Evolutionary conservation across 2,888 invertebrate species (phyloP), one percentile per base, ranked within the genome.

Genomic region (Brenthis ino): DNA sequence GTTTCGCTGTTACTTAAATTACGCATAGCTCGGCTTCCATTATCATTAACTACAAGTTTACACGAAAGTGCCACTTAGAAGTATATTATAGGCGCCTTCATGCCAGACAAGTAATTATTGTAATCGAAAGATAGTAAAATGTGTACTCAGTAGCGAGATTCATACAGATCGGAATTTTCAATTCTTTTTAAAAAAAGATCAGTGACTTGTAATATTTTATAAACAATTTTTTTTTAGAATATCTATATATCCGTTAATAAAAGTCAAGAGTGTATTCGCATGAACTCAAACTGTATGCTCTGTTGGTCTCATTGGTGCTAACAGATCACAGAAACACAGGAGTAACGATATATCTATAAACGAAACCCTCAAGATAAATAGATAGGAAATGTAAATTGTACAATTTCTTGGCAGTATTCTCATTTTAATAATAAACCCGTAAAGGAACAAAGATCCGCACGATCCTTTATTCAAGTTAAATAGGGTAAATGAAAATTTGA

Each of bases 31-130:
- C 76, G 72, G 74, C 75, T 76, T 82, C 85, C 76, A 74, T 82
- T 74, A 83, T 81, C 82, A 81, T 76, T 75, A 78, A 81, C 80
- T 82, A 82, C 83, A 85, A 81, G 77, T 84, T 87, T 83, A 85
- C 84, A 84, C 86, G 83, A 81, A 86, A 88, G 85, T 85, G 86
- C 77, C 85, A 85, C 86, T 89, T 85, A 85, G 79, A 75, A 76
- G 58, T 67, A 83, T 86, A 83, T 82, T 80, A 78, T 76, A 82
- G 81, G 80, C 76, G 78, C 77, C 77, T 79, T 77, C 78, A 77
- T 79, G 80, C 79, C 75, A 77, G 64, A 74, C 76, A 70, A 57
- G 53, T 70, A 69, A 73, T 75, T 69, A 70, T 72, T 57, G 63
- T 72, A 70, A 73, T 69, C 71, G 67, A 65, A 71, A 66, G 57